These are phyloP conservation scores for Molossus molossus DNA, from an alignment of 2,797 vertebrate genomes.

Conservation along the genomic window DNA sequence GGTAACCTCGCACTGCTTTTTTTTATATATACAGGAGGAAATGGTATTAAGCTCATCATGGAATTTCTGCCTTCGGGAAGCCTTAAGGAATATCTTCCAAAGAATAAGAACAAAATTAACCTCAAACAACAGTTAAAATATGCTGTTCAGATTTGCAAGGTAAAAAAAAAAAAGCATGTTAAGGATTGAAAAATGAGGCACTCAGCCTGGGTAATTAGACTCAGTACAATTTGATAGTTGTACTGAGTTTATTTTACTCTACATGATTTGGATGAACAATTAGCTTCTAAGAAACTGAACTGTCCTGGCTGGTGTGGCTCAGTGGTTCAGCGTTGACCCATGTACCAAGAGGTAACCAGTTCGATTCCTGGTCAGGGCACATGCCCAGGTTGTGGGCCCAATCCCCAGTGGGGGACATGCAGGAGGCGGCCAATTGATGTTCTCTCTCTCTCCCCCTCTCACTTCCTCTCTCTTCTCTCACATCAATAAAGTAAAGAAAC, in stretches of 20 bases:
- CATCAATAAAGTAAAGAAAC: neutral
- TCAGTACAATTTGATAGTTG: neutral
- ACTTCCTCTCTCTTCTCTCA: too few species aligned
- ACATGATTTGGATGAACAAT: neutral
- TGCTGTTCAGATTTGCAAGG: slow-evolving; percentile 96
- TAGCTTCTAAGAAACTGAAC: neutral
- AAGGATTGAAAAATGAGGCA: neutral
- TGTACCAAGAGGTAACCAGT: too few species aligned
- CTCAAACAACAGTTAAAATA: slow-evolving; percentile 95
- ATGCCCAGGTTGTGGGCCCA: too few species aligned
- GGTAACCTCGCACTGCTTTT: neutral
- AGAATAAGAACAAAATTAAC: slow-evolving; percentile 93
- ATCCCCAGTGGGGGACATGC: too few species aligned
- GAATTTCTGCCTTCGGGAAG: slow-evolving; percentile 98
- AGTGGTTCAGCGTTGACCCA: too few species aligned
- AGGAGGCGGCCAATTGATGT: too few species aligned
- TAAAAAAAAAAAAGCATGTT: slow-evolving; percentile 81
- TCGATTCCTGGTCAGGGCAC: too few species aligned
- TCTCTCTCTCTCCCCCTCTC: too few species aligned
- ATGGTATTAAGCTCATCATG: slow-evolving; percentile 98
- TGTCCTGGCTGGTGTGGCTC: too few species aligned
- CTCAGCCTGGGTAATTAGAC: neutral
- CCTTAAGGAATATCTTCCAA: slow-evolving; percentile 97
- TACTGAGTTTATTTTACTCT: neutral
- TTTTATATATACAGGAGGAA: slow-evolving; percentile 91